Percentiles rank a stretch among this genome's conserved stretches.
phyloP scores from a whole-genome alignment of 2,888 invertebrate genomes.

The Rhopalosiphum nymphaeae region DNA sequence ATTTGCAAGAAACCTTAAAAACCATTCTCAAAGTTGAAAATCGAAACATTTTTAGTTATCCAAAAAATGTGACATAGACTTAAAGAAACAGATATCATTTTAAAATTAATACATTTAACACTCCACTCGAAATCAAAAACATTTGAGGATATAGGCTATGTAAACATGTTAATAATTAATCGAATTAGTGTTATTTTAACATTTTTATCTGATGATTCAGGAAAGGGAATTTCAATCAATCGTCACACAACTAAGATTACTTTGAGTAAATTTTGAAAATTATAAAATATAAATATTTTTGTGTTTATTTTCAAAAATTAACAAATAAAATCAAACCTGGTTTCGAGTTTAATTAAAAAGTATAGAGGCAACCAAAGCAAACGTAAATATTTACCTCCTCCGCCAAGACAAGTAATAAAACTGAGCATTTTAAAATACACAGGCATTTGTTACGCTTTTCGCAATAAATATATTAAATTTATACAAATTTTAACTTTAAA shows the following conservation, averaged over 20 bases:
- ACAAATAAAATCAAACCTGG: background rate
- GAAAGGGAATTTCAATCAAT: background rate
- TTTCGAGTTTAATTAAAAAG: background rate
- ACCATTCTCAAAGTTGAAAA: too few species aligned
- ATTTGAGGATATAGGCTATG: background rate
- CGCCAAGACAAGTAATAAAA: background rate
- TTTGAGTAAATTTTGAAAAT: background rate
- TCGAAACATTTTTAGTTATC: too few species aligned
- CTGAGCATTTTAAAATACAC: too few species aligned
- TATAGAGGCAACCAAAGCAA: background rate
- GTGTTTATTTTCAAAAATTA: background rate
- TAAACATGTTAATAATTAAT: background rate
- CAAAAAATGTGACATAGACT: too few species aligned
- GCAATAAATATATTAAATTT: background rate
- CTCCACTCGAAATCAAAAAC: background rate
- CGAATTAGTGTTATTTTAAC: background rate
- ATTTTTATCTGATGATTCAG: background rate
- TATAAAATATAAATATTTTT: background rate
- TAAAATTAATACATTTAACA: too few species aligned
- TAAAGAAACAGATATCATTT: too few species aligned
- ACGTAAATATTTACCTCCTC: background rate
- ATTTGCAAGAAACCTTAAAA: too few species aligned
- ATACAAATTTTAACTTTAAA: background rate
- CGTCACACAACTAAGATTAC: background rate
- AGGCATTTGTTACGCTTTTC: background rate